phyloP scores from a whole-genome alignment of 92 coral and sea anemone species.

The Umimayanthus kanabou region DNA sequence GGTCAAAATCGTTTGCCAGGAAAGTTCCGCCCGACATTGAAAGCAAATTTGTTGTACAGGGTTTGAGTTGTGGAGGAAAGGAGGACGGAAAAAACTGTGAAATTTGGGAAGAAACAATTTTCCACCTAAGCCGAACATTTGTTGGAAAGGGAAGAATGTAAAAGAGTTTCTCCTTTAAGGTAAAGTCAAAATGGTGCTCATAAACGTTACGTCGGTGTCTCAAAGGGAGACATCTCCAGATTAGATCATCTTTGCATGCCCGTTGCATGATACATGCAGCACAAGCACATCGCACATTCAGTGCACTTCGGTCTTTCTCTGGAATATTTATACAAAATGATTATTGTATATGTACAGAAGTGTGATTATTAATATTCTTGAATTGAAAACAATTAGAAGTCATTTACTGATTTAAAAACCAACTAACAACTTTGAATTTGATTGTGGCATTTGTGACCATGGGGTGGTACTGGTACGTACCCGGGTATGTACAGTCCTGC shows the following conservation, averaged over 20 bases:
- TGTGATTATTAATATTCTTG: no score
- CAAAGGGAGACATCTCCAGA: neutral
- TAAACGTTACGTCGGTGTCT: neutral
- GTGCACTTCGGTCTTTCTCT: no score
- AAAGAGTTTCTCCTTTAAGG: neutral
- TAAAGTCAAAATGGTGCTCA: neutral
- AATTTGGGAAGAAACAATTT: neutral
- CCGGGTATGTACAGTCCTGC: no score
- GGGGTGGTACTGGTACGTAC: no score
- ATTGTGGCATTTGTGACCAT: no score
- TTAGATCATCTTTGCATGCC: no score
- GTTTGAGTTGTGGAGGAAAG: slow-evolving; percentile 30
- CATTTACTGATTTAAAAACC: no score
- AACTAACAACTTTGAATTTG: no score
- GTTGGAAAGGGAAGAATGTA: slow-evolving; percentile 4
- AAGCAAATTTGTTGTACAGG: neutral
- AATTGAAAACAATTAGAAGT: no score
- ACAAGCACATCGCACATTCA: no score
- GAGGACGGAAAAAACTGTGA: neutral
- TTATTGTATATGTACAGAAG: no score
- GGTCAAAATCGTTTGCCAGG: slow-evolving; percentile 44
- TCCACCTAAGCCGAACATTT: neutral
- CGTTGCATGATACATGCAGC: neutral
- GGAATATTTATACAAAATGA: no score
- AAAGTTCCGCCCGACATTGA: slow-evolving; percentile 46